Evolutionary conservation across 2,113 vertebrate genomes (phyloP), one percentile per base, ranked within the genome.

Genomic region (Lipophrys pholis): DNA sequence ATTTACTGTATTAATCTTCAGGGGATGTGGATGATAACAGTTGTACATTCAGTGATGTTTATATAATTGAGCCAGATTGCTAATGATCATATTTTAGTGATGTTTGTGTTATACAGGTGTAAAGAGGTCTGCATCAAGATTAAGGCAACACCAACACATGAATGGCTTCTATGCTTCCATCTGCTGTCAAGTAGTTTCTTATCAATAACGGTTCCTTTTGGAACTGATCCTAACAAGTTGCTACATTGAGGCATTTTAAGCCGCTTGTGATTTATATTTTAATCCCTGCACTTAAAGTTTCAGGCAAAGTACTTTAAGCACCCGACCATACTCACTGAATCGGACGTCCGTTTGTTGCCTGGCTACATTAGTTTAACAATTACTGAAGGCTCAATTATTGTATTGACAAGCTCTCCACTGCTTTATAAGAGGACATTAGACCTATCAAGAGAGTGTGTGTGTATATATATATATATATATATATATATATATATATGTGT

Each of bases 291-390:
- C 58, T 51, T 41, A 55, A 79, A 72, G 46, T 81, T 61, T 62
- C 42, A 64, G 48, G 68, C 49, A 76, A 69, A 75, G 66, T 39
- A 14, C 12, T 75, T 76, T 67, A 74, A 80, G 59, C 43, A n/a
- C 49, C 14, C 42, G 55, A 30, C 50, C 62, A 45, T 66, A 61
- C 65, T 73, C 36, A 45, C 16, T 63, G 45, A 53, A 80, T 58
- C 42, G 17, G 75, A 11, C 39, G 21, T 52, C 52, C 55, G 63
- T 79, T 69, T 84, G 79, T 87, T 88, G 74, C 80, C 70, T 81
- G 60, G 88, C 82, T 87, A 83, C 69, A 7, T 41, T 76, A 43
- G 46, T 73, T 76, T 59, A 84, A 74, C 63, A 70, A 69, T 77
- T 39, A 73, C 50, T 63, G 16, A 30, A 62, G 46, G 42, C 42